Conservation (phyloP, 2,888 invertebrate genomes). For the Itoplectis maculator region DNA sequence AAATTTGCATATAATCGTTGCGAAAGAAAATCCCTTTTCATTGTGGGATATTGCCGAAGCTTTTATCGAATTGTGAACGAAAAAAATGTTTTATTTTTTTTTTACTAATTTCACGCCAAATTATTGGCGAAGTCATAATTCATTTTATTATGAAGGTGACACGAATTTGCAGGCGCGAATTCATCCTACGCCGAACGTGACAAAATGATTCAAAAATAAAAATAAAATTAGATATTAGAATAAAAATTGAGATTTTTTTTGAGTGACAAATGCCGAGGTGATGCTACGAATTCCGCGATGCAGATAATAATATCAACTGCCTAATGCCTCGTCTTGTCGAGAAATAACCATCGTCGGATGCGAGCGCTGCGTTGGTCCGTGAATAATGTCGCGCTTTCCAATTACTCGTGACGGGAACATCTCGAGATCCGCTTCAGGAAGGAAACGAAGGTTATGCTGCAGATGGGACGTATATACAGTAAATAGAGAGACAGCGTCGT, state of each 20-base stretch:
- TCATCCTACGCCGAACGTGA: no score
- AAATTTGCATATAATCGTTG: slow-evolving; percentile 62
- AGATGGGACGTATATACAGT: slow-evolving; percentile 14
- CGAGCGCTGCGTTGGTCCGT: neutral
- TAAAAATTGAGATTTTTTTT: no score
- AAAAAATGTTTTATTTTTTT: neutral
- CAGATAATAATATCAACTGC: slow-evolving; percentile 12
- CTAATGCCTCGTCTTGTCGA: slow-evolving; percentile 22
- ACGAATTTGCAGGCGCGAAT: slow-evolving; percentile 7
- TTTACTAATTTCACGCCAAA: neutral
- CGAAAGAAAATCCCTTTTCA: slow-evolving; percentile 35
- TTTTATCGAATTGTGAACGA: slow-evolving; percentile 4
- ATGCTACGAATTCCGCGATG: no score
- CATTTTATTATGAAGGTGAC: no score
- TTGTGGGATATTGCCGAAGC: neutral
- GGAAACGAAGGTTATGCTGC: slow-evolving; percentile 43
- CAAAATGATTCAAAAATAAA: no score
- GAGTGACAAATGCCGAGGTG: no score
- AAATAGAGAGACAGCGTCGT: slow-evolving; percentile 14
- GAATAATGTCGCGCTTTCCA: slow-evolving; percentile 39
- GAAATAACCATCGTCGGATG: neutral
- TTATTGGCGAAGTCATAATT: slow-evolving; percentile 3
- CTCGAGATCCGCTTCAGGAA: slow-evolving; percentile 34
- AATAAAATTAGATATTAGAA: no score
- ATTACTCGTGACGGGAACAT: slow-evolving; percentile 30